Evolutionary conservation across 2,797 vertebrate genomes (phyloP), one percentile per base, ranked within the genome.

Genomic region (Numenius phaeopus): DNA sequence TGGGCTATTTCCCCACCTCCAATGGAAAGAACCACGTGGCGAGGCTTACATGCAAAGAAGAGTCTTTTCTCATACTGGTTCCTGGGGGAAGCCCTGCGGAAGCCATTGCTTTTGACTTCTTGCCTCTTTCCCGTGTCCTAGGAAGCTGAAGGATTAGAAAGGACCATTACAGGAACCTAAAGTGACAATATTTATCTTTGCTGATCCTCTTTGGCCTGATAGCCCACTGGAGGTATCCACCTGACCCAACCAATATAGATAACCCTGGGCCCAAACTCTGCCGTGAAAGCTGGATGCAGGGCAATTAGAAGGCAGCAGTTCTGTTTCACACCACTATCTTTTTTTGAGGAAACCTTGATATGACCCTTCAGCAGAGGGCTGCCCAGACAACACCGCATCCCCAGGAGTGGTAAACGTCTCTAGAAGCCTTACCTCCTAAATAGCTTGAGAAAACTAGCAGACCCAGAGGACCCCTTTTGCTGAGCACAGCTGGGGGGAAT

Each of bases 1-100:
- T 14, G 42, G 79, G 52, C 21, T 12, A 89, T 75, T 94, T 92
- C 55, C 22, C 75, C 62, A 71, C 78, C 49, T 84, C 49, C 78
- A 93, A 21, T 9, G 17, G 44, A 49, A 96, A 85, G 70, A 84
- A 42, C 10, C 11, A 32, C 1, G 0, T 16, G 7, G 11, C 27
- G 30, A 88, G n/a, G 14, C 39, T 83, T 79, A 59, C 3, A 10
- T 16, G 10, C 47, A 89, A 73, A 91, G 64, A 80, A 83, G 4
- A 24, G 18, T 70, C 57, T 39, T 88, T 81, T 66, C 69, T 86
- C 16, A 3, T 9, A 1, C 20, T 1, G 1, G 4, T 22, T 93
- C n/a, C n/a, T 47, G 18, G 11, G 11, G 13, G 11, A 62, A 58
- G 30, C 42, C n/a, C 18, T 37, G 21, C 2, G 0, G 22, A 89